Conservation (phyloP, 92 coral and sea anemone species). For the Actinostola sp. region DNA sequence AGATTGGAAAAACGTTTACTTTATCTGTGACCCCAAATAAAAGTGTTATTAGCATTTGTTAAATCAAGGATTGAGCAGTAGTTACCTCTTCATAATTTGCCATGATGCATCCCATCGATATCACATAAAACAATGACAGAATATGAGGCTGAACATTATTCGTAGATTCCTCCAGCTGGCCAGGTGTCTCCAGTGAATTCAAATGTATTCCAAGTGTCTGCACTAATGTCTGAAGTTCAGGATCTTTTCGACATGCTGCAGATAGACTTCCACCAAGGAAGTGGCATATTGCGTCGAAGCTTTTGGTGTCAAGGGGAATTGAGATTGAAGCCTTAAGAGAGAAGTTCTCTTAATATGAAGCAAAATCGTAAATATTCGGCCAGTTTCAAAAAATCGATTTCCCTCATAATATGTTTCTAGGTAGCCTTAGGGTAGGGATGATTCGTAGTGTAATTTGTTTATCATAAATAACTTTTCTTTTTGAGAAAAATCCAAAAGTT, state of each 20-base stretch:
- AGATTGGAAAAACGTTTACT: slow-evolving; percentile 18
- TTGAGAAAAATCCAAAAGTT: too few relatives aligned
- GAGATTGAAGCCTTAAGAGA: too few relatives aligned
- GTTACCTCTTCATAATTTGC: slow-evolving; percentile 64
- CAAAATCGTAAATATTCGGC: too few relatives aligned
- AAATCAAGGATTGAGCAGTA: background rate
- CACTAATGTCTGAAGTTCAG: slow-evolving; percentile 2
- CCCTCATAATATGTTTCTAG: too few relatives aligned
- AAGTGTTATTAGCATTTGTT: slow-evolving; percentile 16
- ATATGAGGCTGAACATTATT: slow-evolving; percentile 26
- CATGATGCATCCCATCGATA: slow-evolving; percentile 41
- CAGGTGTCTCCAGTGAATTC: too few relatives aligned
- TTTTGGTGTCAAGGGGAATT: slow-evolving; percentile 34
- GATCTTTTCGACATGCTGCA: slow-evolving; percentile 9
- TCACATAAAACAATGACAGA: slow-evolving; percentile 33
- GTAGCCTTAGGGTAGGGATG: too few relatives aligned
- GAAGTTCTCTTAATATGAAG: too few relatives aligned
- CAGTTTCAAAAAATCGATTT: too few relatives aligned
- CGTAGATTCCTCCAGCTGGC: too few relatives aligned
- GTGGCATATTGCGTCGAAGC: slow-evolving; percentile 39
- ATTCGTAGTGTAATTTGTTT: too few relatives aligned
- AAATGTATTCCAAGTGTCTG: slow-evolving; percentile 9
- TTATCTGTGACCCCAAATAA: background rate
- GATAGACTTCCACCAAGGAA: slow-evolving; percentile 28
- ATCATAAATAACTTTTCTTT: too few relatives aligned